These are phyloP conservation scores for Sebastolobus alascanus DNA, from an alignment of 2,797 vertebrate genomes.

Conservation along the genomic window DNA sequence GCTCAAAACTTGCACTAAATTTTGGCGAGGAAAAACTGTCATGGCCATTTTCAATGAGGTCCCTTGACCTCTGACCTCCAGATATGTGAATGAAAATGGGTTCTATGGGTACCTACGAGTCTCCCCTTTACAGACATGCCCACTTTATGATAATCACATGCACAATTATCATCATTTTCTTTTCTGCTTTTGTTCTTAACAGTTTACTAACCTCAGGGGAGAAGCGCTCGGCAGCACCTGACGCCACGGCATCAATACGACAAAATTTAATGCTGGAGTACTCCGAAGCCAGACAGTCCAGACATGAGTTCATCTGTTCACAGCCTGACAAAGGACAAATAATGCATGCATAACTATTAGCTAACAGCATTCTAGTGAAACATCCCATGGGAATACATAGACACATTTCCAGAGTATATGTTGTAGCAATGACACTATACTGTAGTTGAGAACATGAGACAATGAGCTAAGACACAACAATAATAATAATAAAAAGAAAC, in stretches of 20 bases:
- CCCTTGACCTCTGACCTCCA: too few species aligned
- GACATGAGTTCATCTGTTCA: constrained; percentile 88
- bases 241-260: constrained; percentile 90
- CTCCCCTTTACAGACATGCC: too few species aligned
- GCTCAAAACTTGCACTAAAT: too few species aligned
- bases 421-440: neutral
- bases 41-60: too few species aligned
- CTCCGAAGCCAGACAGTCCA: constrained; percentile 89
- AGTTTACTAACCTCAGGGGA: constrained; percentile 79
- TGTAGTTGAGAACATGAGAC: neutral
- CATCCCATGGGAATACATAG: neutral
- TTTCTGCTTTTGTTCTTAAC: neutral
- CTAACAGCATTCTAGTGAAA: neutral
- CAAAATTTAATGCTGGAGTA: constrained; percentile 93
- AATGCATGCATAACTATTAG: neutral
- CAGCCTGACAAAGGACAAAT: constrained; percentile 78
- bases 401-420: neutral
- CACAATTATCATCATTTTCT: neutral
- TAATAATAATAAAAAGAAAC: constrained; percentile 20
- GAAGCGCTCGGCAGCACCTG: constrained; percentile 92
- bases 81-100: too few species aligned
- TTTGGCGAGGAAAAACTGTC: too few species aligned
- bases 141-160: too few species aligned
- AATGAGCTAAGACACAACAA: neutral
- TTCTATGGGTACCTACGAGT: too few species aligned